Base-by-base conservation (phyloP, 2,113 vertebrate genomes). In the Hypocryptadius cinnamomeus region DNA sequence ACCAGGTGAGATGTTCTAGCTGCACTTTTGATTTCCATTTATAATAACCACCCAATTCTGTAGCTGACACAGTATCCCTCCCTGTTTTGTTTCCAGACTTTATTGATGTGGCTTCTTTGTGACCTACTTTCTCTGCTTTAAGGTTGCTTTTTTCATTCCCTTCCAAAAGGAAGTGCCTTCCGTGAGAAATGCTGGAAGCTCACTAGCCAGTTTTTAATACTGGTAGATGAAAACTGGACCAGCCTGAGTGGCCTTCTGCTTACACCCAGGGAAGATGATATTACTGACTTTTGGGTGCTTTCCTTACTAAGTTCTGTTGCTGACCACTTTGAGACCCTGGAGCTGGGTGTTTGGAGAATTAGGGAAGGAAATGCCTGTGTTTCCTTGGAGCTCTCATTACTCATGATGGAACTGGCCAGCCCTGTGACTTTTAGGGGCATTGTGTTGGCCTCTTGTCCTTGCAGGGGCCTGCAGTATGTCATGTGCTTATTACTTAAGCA, bases 91-190 rank as follows among this genome's bases (percentile, higher is more conserved):
- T 94, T 74, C 59, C 50, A 83, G 54, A 11, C 66, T 86, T 63
- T 37, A 82, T 51, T 83, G 82, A 90, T 90, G 78, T 78, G 88
- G 90, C 87, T 96, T 88, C 68, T 86, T 84, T 64, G 76, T 93
- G 90, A 92, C 89, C 86, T 95, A 72, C 76, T 93, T 94, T 50
- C 33, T 66, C 25, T 0, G 0, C 81, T 85, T 85, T 31, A 90
- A 87, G 64, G 78, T 87, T 76, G 65, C 56, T 69, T 87, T 95
- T 79, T 83, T 70, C 23, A 87, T 90, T 93, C 64, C 15, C 16
- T 89, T 91, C 79, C 70, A 73, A 79, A 66, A 68, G 50, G 54
- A 91, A 87, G 70, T n/a, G 59, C 69, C 71, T 88, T 95, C 70
- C 59, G 12, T 78, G 89, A 65, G 90, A 90, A 79, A 44, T 35